phyloP scores from a whole-genome alignment of 2,797 vertebrate species.

The Chaetodon trifasciatus region DNA sequence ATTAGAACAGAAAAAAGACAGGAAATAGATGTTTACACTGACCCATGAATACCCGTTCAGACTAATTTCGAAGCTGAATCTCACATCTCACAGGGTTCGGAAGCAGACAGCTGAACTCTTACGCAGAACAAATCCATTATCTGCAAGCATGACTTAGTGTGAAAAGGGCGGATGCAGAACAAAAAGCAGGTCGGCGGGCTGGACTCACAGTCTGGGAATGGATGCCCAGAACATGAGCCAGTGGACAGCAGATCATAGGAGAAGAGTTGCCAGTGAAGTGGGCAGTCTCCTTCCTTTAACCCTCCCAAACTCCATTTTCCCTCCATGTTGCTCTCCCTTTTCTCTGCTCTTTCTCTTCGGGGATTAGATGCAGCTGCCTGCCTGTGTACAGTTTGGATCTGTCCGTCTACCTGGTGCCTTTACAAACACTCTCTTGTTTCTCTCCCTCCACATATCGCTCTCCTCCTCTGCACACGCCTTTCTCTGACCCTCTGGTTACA shows the following conservation, averaged over 20 bases:
- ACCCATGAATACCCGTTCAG: neutral
- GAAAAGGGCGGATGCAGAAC: slow-evolving; percentile 55
- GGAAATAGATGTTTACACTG: neutral
- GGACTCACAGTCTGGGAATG: slow-evolving; percentile 46
- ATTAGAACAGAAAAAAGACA: neutral
- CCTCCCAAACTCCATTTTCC: slow-evolving; percentile 24
- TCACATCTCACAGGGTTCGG: slow-evolving; percentile 14
- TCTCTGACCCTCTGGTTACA: slow-evolving; percentile 29
- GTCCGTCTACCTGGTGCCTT: slow-evolving; percentile 39
- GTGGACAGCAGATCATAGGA: slow-evolving; percentile 51
- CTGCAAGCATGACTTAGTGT: slow-evolving; percentile 52
- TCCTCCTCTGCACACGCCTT: slow-evolving; percentile 4
- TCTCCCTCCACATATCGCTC: slow-evolving; percentile 27
- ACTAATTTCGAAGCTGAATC: slow-evolving; percentile 11
- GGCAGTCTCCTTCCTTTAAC: slow-evolving; percentile 40
- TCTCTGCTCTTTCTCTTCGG: slow-evolving; percentile 26
- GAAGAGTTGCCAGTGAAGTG: slow-evolving; percentile 63
- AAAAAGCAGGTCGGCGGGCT: slow-evolving; percentile 59
- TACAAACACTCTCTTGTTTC: slow-evolving; percentile 17
- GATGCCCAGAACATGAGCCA: slow-evolving; percentile 55
- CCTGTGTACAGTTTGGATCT: slow-evolving; percentile 36
- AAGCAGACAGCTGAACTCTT: slow-evolving; percentile 29
- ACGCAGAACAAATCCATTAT: slow-evolving; percentile 55
- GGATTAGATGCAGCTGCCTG: slow-evolving; percentile 44
- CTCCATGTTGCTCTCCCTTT: slow-evolving; percentile 22